Evolutionary conservation across 1,140 invertebrate species (phyloP).

Genomic region (Drosophila trapezifrons): DNA sequence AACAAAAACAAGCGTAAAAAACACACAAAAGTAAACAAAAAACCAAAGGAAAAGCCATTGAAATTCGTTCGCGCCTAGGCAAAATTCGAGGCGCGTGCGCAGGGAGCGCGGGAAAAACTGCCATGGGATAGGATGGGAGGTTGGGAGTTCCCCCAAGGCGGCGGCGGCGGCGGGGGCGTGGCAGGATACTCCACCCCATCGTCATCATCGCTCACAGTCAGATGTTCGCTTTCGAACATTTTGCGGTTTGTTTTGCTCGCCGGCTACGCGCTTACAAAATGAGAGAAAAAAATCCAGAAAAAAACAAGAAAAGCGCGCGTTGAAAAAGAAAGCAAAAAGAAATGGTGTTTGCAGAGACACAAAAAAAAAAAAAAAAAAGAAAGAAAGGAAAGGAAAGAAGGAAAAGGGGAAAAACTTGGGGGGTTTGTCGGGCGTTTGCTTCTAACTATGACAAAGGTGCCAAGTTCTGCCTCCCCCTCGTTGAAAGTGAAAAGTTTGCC

Average conservation of each 20-base stretch:
- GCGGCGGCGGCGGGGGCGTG: conserved; percentile 12
- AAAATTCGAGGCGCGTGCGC: conserved; percentile 53
- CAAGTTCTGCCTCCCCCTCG: conserved; percentile 46
- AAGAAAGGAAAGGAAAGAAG: not conserved
- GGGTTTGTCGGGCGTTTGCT: not conserved
- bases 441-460: conserved; percentile 66
- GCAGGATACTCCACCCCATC: conserved; percentile 36
- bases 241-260: conserved; percentile 78
- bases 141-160: too few relatives aligned
- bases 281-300: conserved; percentile 4
- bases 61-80: conserved; percentile 57
- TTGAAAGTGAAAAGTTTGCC: conserved; percentile 83
- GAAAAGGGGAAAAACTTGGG: not conserved
- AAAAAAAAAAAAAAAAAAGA: not conserved
- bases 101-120: conserved; percentile 10
- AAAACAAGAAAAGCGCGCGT: conserved; percentile 10
- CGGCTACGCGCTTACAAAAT: conserved; percentile 55
- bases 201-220: conserved; percentile 56
- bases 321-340: conserved; percentile 1
- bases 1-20: not conserved
- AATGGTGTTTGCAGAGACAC: conserved; percentile 38
- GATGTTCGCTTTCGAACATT: conserved; percentile 56
- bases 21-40: conserved; percentile 21
- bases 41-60: conserved; percentile 46
- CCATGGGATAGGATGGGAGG: too few relatives aligned